phyloP scores from a whole-genome alignment of 2,888 invertebrate species.

The Lithophane semibrunnea region DNA sequence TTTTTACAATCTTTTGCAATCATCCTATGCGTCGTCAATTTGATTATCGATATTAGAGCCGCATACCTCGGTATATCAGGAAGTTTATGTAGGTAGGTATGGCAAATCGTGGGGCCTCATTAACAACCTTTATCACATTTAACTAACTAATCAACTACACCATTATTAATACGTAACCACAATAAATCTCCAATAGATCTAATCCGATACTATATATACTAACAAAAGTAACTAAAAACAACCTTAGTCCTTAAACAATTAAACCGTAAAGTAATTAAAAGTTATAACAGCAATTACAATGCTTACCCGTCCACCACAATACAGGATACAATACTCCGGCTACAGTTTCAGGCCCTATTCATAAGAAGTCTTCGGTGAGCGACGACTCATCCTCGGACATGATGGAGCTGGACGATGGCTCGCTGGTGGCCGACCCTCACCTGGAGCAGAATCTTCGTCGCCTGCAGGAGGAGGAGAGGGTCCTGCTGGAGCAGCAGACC shows the following conservation, averaged over 20 bases:
- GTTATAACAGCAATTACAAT: neutral
- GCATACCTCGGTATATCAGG: too few relatives aligned
- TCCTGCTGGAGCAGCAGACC: constrained; percentile 94
- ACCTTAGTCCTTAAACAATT: neutral
- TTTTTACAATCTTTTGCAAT: neutral
- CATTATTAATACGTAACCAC: neutral
- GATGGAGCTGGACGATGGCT: constrained; percentile 97
- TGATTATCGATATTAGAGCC: neutral
- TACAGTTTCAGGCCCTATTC: constrained; percentile 94
- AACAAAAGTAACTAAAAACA: constrained; percentile 7
- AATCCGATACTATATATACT: neutral
- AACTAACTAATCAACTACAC: neutral
- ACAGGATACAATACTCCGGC: constrained; percentile 23
- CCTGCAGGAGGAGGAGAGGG: constrained; percentile 93
- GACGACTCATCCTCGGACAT: constrained; percentile 96
- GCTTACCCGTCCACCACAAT: neutral
- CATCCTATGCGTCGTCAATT: neutral
- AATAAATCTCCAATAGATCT: neutral
- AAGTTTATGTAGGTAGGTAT: neutral
- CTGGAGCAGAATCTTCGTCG: constrained; percentile 82
- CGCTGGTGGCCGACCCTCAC: constrained; percentile 90
- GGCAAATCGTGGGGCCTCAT: neutral
- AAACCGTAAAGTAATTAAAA: neutral
- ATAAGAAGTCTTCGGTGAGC: constrained; percentile 97
- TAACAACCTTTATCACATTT: neutral